Evolutionary conservation across 2,888 invertebrate species (phyloP).

Genomic region (Cheilosia soror): DNA sequence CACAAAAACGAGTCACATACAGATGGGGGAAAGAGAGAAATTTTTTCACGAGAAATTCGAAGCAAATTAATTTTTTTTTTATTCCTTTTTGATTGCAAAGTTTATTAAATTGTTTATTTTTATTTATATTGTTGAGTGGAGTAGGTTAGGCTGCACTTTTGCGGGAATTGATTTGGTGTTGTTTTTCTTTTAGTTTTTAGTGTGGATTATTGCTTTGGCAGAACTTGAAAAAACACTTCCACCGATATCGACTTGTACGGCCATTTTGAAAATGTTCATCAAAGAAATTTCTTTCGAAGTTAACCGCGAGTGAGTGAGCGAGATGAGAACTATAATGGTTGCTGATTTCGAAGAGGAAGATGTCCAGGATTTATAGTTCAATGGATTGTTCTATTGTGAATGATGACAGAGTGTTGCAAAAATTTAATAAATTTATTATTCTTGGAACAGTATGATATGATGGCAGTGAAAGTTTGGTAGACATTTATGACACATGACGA

Average conservation of each 20-base stretch:
- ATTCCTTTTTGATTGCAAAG: neutral
- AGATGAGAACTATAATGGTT: conserved; percentile 7
- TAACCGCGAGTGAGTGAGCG: conserved; percentile 22
- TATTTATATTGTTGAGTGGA: neutral
- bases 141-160: conserved; percentile 34
- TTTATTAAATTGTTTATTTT: conserved; percentile 8
- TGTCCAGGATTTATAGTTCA: conserved; percentile 30
- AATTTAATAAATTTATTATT: neutral
- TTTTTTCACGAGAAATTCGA: conserved; percentile 24
- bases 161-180: conserved; percentile 18
- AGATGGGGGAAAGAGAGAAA: conserved; percentile 29
- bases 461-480: too few relatives aligned
- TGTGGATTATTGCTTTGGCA: conserved; percentile 44
- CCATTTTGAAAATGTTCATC: conserved; percentile 63
- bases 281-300: conserved; percentile 60
- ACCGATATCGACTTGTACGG: conserved; percentile 70
- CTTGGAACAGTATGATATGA: too few relatives aligned
- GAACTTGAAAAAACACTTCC: conserved; percentile 62
- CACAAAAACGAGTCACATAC: conserved; percentile 38
- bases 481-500: too few relatives aligned
- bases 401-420: neutral
- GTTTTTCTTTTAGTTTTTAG: conserved; percentile 51
- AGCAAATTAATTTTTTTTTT: conserved; percentile 10
- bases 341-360: conserved; percentile 38
- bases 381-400: conserved; percentile 29